Base-by-base conservation (phyloP, 2,888 invertebrate genomes). In the Lucinisca nassula region DNA sequence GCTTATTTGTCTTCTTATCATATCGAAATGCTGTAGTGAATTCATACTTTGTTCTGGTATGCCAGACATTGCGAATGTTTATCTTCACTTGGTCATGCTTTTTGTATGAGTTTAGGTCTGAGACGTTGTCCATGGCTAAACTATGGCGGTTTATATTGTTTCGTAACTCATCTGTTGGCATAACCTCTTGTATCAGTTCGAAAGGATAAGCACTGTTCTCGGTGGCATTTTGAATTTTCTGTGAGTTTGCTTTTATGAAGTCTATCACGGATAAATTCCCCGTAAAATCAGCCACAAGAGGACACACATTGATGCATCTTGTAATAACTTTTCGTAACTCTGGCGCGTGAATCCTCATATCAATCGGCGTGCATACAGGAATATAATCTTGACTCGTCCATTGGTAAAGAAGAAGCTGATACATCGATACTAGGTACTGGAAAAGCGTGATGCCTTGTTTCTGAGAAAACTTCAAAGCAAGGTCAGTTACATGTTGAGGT, bases 281-380 rank as follows among this genome's bases (percentile, higher is more conserved):
- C n/a, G 73, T 58, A 24, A 84, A 21, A 21, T 87, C 70, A 1
- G 77, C 87, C 32, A 87, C 80, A 1, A 87, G 58, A 30, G 87
- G 87, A 14, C 84, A 80, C 21, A 81, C 78, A 35, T 87, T 87
- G 0, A 76, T 82, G 38, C 81, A 81, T 1, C 87, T 61, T 45
- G 84, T 87, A n/a, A 87, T 55, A 35, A 87, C 67, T 2, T 70
- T 70, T 38, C 80, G 74, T 30, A 87, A 58, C 61, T 84, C 82
- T 35, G 87, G 84, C 0, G 84, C 82, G 55, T 87, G 87, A 21
- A 74, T 75, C 76, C 87, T 81, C 87, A 87, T 81, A 49, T 84
- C 84, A 8, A 82, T 79, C 35, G 79, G 81, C 24, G 87, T 87
- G n/a, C 81, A 79, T 12, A 87, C 40, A 30, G 87, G 81, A 30